Conservation (phyloP, 2,113 vertebrate species). For the Monopterus albus region DNA sequence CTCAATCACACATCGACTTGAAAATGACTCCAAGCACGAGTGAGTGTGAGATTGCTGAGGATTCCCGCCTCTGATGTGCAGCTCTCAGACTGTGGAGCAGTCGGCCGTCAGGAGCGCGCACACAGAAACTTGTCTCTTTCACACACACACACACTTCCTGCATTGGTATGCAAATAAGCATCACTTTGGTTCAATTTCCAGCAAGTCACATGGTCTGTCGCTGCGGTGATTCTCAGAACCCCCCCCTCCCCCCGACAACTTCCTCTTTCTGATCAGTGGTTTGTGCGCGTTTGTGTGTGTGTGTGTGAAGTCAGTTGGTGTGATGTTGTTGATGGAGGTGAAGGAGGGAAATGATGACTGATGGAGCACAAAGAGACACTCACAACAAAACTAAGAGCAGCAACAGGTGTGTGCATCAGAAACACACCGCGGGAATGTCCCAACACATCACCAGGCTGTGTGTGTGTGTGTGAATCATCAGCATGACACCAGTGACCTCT, state of each 20-base stretch:
- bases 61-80: too few relatives aligned
- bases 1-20: too few relatives aligned
- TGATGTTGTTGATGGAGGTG: not conserved
- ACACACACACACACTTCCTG: slow-evolving; percentile 5
- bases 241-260: slow-evolving; percentile 38
- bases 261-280: slow-evolving; percentile 52
- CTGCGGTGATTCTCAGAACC: slow-evolving; percentile 59
- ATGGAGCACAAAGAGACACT: not conserved
- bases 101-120: too few relatives aligned
- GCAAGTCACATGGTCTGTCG: slow-evolving; percentile 58
- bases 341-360: not conserved
- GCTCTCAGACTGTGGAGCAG: too few relatives aligned
- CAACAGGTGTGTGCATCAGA: slow-evolving; percentile 23
- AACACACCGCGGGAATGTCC: slow-evolving; percentile 8
- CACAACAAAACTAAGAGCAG: slow-evolving; percentile 36
- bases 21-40: too few relatives aligned
- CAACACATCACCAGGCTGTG: not conserved
- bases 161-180: slow-evolving; percentile 46
- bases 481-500: too few relatives aligned
- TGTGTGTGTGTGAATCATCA: too few relatives aligned
- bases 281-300: not conserved
- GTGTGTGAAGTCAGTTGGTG: not conserved
- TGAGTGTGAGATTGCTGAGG: too few relatives aligned
- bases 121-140: too few relatives aligned
- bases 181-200: slow-evolving; percentile 39